Evolutionary conservation across 2,888 invertebrate genomes (phyloP).

Genomic region (Tethea ocularis): DNA sequence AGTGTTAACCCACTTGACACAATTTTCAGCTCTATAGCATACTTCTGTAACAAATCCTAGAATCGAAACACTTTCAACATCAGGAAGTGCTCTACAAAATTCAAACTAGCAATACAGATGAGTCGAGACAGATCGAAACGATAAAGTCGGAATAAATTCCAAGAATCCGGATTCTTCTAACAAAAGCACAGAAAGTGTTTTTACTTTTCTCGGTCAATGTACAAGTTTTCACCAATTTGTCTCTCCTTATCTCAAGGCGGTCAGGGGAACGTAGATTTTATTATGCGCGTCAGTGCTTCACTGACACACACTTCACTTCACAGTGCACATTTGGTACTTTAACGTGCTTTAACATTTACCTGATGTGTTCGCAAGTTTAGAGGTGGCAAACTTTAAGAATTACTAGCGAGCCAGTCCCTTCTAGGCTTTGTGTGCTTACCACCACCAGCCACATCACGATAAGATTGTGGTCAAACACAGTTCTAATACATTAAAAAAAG

Average conservation of each 20-base stretch:
- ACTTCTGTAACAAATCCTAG: no score
- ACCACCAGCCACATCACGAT: no score
- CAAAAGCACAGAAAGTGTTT: constrained; percentile 65
- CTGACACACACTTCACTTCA: no score
- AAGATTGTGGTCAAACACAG: no score
- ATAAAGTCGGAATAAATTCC: neutral
- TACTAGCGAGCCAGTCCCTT: no score
- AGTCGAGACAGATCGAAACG: neutral
- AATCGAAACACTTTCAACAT: neutral
- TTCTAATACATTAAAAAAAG: no score
- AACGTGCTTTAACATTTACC: constrained; percentile 16
- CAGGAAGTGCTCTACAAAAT: neutral
- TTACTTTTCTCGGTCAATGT: constrained; percentile 65
- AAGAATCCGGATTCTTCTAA: constrained; percentile 42
- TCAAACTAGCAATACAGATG: neutral
- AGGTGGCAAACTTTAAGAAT: neutral
- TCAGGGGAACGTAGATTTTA: constrained; percentile 59
- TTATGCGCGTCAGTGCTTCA: constrained; percentile 47
- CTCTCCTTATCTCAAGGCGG: constrained; percentile 68
- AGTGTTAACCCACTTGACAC: no score
- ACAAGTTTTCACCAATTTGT: constrained; percentile 68
- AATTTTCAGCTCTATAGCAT: no score
- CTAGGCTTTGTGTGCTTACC: no score
- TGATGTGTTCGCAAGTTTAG: constrained; percentile 11
- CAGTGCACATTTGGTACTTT: constrained; percentile 33